Base-by-base conservation (phyloP, 2,888 invertebrate genomes). In the Idaea dimidiata region DNA sequence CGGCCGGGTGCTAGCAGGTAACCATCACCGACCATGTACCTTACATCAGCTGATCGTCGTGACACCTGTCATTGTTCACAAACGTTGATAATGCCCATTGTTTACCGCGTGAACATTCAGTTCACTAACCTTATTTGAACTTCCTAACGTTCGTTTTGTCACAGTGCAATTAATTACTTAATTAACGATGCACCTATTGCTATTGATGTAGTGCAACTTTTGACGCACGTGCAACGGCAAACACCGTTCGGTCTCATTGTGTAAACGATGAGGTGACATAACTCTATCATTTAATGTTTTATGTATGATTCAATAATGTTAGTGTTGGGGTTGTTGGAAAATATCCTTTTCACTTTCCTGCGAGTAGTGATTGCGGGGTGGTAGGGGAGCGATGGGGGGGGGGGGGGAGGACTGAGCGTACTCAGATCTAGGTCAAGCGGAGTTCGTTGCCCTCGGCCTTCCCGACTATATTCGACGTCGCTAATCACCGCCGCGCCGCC, bases 391-490 rank as follows among this genome's bases (percentile, higher is more conserved):
- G 72, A 73, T 66, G 67, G 59, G 60, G 68, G 54, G 67, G 65
- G n/a, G 74, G 69, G 73, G 72, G 75, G 61, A 78, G 70, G 77
- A 73, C 75, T 74, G 66, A 71, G 68, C 68, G 68, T 73, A 71
- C 72, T 77, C 83, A 77, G 82, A 92, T 89, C 91, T 92, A 78
- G 92, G 92, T 91, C 92, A 91, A 87, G 87, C 91, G 75, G 90
- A 91, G 91, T 90, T 92, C 91, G 89, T 91, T 91, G 91, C 90
- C 89, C 91, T 90, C 91, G 91, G 91, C 91, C 91, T 91, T 92
- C 91, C 90, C 89, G 83, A 86, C 90, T 91, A 91, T 91, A 91
- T 91, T 90, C 82, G 88, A 86, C 86, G 84, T 84, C 88, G 88
- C 87, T 88, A 89, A 91, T 89, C 88, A 86, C 86, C 82, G 77